A percentile compares a stretch with the other conserved stretches of the same genome.
Evolutionary conservation across 2,113 vertebrate species (phyloP).

Genomic region (Tupaia chinensis): DNA sequence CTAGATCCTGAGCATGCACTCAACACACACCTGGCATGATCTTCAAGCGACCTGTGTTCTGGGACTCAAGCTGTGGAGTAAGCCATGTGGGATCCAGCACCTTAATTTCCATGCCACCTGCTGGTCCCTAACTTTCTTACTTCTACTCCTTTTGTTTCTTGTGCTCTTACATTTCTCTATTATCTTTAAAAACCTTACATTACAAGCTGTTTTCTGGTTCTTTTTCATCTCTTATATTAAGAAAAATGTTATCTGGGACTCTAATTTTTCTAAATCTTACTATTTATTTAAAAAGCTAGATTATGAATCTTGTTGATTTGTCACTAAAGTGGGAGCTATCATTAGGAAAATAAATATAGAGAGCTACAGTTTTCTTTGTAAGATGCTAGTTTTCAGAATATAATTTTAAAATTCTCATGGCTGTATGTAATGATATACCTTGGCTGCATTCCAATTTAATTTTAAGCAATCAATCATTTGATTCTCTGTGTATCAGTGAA

Average conservation of each 20-base stretch:
- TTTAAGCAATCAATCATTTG: conserved; percentile 48
- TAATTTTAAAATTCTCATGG: conserved; percentile 45
- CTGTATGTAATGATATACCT: conserved; percentile 52
- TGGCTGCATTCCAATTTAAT: conserved; percentile 47
- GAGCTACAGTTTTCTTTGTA: conserved; percentile 34
- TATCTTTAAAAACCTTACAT: not conserved
- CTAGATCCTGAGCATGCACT: no score
- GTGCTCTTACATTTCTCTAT: not conserved
- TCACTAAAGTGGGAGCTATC: conserved; percentile 16
- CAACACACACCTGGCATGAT: no score
- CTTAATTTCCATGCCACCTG: no score
- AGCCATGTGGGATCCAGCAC: no score
- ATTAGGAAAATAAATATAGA: conserved; percentile 56
- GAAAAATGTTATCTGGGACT: conserved; percentile 7
- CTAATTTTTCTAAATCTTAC: conserved; percentile 61
- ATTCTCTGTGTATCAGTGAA: not conserved
- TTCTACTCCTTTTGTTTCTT: conserved; percentile 57
- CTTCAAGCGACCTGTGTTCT: no score
- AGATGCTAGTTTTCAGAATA: conserved; percentile 56
- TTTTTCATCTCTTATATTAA: conserved; percentile 21
- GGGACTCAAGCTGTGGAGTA: no score
- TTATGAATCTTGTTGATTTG: conserved; percentile 45
- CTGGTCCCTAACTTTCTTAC: not conserved
- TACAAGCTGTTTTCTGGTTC: conserved; percentile 18
- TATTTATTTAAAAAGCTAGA: conserved; percentile 43